Base-by-base conservation (phyloP, 2,113 vertebrate genomes). In the Platycercus adscitus region DNA sequence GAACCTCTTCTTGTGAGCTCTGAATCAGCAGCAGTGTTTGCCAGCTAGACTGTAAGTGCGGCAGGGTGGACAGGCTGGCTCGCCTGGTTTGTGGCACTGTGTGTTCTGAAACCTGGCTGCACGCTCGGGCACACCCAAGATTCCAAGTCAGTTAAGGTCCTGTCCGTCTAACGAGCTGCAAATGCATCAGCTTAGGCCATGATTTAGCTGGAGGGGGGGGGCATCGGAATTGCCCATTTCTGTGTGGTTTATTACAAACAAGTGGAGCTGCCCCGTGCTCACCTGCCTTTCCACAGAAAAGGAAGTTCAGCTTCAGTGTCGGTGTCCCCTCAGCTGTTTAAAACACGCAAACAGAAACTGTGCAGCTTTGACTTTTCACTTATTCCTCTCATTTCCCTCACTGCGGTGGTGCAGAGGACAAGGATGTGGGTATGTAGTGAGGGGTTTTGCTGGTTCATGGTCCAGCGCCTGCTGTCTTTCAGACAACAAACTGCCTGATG, bases 1-100 rank as follows among this genome's bases (percentile, higher is more conserved):
- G 65, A 39, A 52, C 5, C 41, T 64, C 49, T 81, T 37, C 35
- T 26, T 2, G 41, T 9, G 63, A 70, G 68, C 71, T 77, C 70
- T 93, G 91, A 95, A 88, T 90, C 89, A 91, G 49, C 69, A 86
- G 10, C 39, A 52, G 66, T 63, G 55, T 44, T 94, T 87, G 73
- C 55, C 84, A 80, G 50, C 55, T 73, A 10, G 16, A 9, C 44
- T 81, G 11, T 26, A 39, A 79, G 63, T 5, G 55, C 63, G 73
- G 6, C 28, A 52, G 72, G 56, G 82, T 6, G n/a, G 85, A 47
- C 78, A 4, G 50, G 86, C 93, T 33, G 49, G 93, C 56, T 15
- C 0, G 33, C 79, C 93, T 21, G 81, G 87, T 97, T 95, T 89
- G 35, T 73, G 89, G 52, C 56, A 7, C 41, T 1, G 2, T 0